Evolutionary conservation across 2,888 invertebrate genomes (phyloP), one percentile per base, ranked within the genome.

Genomic region (Clostera curtula): DNA sequence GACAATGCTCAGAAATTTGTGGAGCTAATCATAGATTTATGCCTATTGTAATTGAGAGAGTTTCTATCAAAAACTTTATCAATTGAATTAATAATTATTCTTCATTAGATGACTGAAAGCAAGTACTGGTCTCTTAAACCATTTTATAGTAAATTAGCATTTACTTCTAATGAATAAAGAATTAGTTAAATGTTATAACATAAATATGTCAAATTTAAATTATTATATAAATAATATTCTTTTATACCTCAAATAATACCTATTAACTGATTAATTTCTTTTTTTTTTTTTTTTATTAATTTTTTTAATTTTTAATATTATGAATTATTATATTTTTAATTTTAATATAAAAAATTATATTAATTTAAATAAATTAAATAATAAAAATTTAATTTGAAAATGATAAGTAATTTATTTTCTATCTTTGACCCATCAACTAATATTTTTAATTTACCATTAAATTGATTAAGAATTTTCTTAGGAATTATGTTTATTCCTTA

Each of bases 1-100:
- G 91, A 0, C 91, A 92, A 87, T 93, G 92, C 64, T 92, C 91
- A 48, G 91, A 93, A 87, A 92, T 93, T 82, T 93, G 92, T 76
- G 92, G 92, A 0, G 87, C 88, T 27, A 92, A 93, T 64, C 91
- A 93, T 67, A 90, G 90, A 33, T 92, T 92, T 86, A 93, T 93
- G 76, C 92, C 91, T 15, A 91, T 92, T 86, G 84, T 86, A 33
- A 67, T 89, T 53, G 88, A 90, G 87, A 84, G 82, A 55, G 76
- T 86, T 27, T 68, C 74, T 35, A 64, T 77, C 49, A 80, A 77
- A 56, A 74, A 61, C 45, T 87, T 88, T 59, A 84, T 87, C 72
- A 85, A 85, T 61, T 87, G 86, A 87, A 74, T 87, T 69, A 67
- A 77, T 72, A 79, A 70, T 54, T 66, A 68, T 60, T 60, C 57